A percentile compares a stretch with the other conserved stretches of the same genome.
These are phyloP conservation scores for Platycheirus albimanus DNA, from an alignment of 2,888 invertebrate species.

Conservation along the genomic window DNA sequence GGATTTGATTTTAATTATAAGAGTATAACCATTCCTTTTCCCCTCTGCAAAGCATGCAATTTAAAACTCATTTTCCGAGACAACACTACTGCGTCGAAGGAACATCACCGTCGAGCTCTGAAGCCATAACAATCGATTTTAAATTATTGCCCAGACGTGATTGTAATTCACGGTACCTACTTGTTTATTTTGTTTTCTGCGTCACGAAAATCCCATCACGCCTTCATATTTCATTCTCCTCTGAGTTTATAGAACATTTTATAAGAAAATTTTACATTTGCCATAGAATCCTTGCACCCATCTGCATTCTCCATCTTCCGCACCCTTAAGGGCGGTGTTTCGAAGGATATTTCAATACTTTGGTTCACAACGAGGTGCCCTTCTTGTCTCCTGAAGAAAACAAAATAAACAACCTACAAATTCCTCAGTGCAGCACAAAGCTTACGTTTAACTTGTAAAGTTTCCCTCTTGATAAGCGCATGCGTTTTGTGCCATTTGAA, in stretches of 20 bases:
- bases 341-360: constrained; percentile 54
- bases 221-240: neutral
- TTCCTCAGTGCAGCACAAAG: constrained; percentile 57
- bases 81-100: constrained; percentile 8
- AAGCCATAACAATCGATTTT: constrained; percentile 80
- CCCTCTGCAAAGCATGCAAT: constrained; percentile 30
- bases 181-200: constrained; percentile 33
- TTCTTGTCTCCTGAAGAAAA: constrained; percentile 37
- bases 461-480: constrained; percentile 49
- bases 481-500: constrained; percentile 42
- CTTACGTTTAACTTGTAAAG: constrained; percentile 47
- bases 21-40: neutral
- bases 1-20: constrained; percentile 25
- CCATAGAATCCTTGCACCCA: constrained; percentile 18
- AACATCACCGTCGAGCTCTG: constrained; percentile 48
- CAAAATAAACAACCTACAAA: constrained; percentile 45
- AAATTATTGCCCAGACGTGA: constrained; percentile 81
- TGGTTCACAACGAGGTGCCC: constrained; percentile 26
- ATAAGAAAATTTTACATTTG: constrained; percentile 29
- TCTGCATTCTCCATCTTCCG: constrained; percentile 40
- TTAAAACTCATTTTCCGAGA: constrained; percentile 62
- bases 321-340: constrained; percentile 57
- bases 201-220: constrained; percentile 24
- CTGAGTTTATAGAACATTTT: constrained; percentile 3
- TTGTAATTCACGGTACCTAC: constrained; percentile 78